phyloP scores from a whole-genome alignment of 1,140 invertebrate species.

The Zaprionus vittiger region DNA sequence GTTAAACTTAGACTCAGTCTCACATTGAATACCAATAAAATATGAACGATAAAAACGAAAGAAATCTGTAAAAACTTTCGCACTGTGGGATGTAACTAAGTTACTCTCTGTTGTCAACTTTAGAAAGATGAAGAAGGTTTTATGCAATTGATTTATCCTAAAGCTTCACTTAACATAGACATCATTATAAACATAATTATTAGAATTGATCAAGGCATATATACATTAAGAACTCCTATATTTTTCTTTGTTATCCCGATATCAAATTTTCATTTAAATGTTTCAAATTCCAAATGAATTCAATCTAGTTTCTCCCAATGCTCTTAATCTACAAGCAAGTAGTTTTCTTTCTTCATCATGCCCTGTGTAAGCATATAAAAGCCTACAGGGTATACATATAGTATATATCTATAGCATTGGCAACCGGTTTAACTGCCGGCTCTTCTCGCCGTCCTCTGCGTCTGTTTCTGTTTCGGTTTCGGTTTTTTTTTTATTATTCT shows the following conservation, averaged over 20 bases:
- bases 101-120: neutral
- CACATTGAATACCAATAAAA: too few relatives aligned
- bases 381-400: conserved; percentile 17
- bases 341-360: neutral
- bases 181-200: too few relatives aligned
- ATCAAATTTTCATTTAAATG: neutral
- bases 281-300: too few relatives aligned
- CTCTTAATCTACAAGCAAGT: too few relatives aligned
- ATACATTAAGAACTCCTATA: neutral
- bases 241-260: neutral
- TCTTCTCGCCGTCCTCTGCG: conserved; percentile 36
- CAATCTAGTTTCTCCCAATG: too few relatives aligned
- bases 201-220: neutral
- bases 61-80: neutral
- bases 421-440: conserved; percentile 65
- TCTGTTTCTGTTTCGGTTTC: conserved; percentile 53
- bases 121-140: too few relatives aligned
- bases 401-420: conserved; percentile 14
- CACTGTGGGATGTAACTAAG: too few relatives aligned
- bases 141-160: too few relatives aligned
- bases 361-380: neutral
- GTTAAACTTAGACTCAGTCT: neutral
- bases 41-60: too few relatives aligned
- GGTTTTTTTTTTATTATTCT: conserved; percentile 75
- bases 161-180: too few relatives aligned